Evolutionary conservation across 2,888 invertebrate genomes (phyloP), one percentile per base, ranked within the genome.

Genomic region (Napeogenes inachia): DNA sequence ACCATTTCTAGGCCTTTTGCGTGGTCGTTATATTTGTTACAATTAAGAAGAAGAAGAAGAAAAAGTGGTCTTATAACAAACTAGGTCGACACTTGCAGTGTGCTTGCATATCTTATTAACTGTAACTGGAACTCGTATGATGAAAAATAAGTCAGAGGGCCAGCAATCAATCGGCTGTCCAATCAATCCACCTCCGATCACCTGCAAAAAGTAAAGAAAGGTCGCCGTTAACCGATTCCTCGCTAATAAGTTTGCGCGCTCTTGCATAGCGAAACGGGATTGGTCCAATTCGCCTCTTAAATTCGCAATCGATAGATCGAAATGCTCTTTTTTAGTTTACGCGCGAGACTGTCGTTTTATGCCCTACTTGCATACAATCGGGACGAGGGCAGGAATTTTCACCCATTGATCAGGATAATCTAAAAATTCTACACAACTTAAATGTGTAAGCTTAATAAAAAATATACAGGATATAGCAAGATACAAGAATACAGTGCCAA

Each of bases 221-320:
- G 75, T 76, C 74, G 69, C 72, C 73, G 75, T 79, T 80, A 78
- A 76, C 79, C 76, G 74, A 73, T 73, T 73, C 74, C 68, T 72
- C 70, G 74, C 75, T 73, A 71, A 71, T 70, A 68, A 71, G 70
- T 71, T 70, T 70, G 67, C 67, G 80, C 89, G 78, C 85, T 88
- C 85, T 88, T 85, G 87, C 89, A 88, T 86, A 80, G 77, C 80
- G 75, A 73, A 80, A 73, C 84, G 84, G 82, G 86, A 87, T 86
- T 84, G 85, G 79, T 78, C 81, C 87, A 81, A 81, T 81, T 80
- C 78, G 74, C 72, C 76, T 77, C 77, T 79, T 79, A 79, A 80
- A 81, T 80, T 82, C 79, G 75, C 84, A 83, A 83, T 85, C 82
- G 82, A 70, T 75, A 70, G 77, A 76, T 79, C 79, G 79, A 73